Conservation (phyloP, 2,888 invertebrate species). For the Invenusta paracnida region DNA sequence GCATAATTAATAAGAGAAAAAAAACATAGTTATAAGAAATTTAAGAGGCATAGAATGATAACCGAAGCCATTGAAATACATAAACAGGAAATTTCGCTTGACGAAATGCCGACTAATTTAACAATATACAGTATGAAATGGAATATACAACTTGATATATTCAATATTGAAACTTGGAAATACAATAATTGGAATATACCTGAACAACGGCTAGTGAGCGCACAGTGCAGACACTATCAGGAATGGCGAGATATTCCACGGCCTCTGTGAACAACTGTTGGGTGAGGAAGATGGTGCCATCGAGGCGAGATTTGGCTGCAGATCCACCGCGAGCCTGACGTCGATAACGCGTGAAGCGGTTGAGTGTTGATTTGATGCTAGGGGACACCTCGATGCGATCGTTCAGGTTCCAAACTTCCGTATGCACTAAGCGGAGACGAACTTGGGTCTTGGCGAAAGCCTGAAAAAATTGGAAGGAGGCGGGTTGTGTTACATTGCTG, state of each 20-base stretch:
- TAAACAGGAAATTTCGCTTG: no score
- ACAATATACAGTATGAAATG: no score
- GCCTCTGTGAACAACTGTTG: constrained; percentile 35
- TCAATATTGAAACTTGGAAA: neutral
- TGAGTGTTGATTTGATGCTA: constrained; percentile 42
- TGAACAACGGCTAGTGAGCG: constrained; percentile 40
- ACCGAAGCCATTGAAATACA: no score
- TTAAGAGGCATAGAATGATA: no score
- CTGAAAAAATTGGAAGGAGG: neutral
- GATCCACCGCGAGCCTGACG: constrained; percentile 4
- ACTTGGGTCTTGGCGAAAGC: constrained; percentile 35
- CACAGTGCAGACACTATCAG: constrained; percentile 39
- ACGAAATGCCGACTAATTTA: no score
- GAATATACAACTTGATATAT: neutral
- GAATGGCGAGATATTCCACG: constrained; percentile 40
- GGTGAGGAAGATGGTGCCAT: constrained; percentile 40
- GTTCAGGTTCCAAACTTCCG: constrained; percentile 41
- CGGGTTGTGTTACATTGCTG: neutral
- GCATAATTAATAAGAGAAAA: no score
- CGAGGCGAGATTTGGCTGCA: neutral
- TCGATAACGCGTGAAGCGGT: constrained; percentile 34
- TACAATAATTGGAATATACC: neutral
- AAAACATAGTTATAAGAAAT: no score
- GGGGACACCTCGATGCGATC: constrained; percentile 37
- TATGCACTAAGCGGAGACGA: constrained; percentile 31